Conservation (phyloP, 2,113 vertebrate genomes). For the Thermophis baileyi region DNA sequence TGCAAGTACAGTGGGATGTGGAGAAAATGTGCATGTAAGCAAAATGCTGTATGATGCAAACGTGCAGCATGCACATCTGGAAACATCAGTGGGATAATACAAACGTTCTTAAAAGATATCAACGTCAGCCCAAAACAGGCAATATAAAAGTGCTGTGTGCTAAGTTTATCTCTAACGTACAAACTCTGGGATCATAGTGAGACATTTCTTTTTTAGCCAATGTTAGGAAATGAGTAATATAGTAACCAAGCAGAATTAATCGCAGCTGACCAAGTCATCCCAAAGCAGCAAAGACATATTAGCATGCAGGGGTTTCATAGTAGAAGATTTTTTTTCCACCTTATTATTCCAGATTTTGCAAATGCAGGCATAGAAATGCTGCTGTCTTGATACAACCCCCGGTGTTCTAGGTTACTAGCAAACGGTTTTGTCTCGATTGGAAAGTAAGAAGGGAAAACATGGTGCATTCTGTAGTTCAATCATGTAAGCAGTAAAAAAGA, state of each 20-base stretch:
- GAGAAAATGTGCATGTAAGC: not conserved
- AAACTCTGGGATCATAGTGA: not conserved
- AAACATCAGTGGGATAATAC: not conserved
- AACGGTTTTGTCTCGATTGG: not conserved
- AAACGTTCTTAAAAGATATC: accelerated
- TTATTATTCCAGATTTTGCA: not conserved
- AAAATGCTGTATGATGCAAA: not conserved
- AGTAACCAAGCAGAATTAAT: not conserved
- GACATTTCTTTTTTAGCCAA: not conserved
- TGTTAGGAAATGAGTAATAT: not conserved
- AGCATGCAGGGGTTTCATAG: not conserved
- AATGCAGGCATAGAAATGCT: not conserved
- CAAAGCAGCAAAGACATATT: accelerated
- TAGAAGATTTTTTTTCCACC: not conserved
- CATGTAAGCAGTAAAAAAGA: not conserved
- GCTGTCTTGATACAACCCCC: not conserved
- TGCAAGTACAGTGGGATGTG: slow-evolving; percentile 27
- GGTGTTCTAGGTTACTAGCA: not conserved
- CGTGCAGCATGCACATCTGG: not conserved
- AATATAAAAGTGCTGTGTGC: accelerated
- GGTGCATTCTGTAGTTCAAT: not conserved
- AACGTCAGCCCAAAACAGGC: accelerated
- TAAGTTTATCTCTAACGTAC: not conserved
- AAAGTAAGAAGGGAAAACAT: not conserved
- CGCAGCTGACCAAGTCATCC: not conserved